Base-by-base conservation (phyloP, 2,113 vertebrate species). In the Indri indri region DNA sequence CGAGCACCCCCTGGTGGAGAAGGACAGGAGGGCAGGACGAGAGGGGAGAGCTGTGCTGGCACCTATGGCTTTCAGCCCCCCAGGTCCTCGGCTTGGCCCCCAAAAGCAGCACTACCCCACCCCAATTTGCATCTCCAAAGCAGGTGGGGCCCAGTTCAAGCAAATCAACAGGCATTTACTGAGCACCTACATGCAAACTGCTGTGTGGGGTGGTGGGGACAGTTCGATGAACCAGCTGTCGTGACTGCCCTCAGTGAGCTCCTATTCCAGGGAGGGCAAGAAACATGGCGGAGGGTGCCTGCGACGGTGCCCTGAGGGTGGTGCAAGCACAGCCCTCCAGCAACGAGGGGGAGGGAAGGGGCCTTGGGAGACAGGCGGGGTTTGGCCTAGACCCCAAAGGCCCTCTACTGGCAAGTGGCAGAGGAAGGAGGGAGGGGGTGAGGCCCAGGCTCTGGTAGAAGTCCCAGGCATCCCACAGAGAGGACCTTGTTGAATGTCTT, bases 1-100 rank as follows among this genome's bases (percentile, higher is more conserved):
- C 17, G 76, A 89, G 63, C 83, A 17, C 91, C 96, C 95, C 87
- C 98, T 98, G 50, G 97, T 97, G 98, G 97, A 94, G 0, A 50
- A 61, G 10, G 4, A 25, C 6, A 90, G 76, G 16, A 94, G 47
- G n/a, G 54, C 81, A 86, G 57, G 70, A 27, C 47, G 34, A 8
- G 54, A 95, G 32, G 4, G 22, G 25, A 61, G 7, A 57, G 68
- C 37, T 1, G n/a, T 40, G 86, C 70, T 32, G 42, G 5, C 6
- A 40, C 5, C 50, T 90, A 50, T 17, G 77, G 30, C 59, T 96
- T 82, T 92, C n/a, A 40, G 18, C 16, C 25, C 37, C 42, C 30
- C 68, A 18, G 34, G 25, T n/a, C 20, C 81, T 91, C 71, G 16
- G 30, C 61, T 37, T 59, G 42, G 54, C 22, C 30, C 66, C 32